Base-by-base conservation (phyloP, 2,113 vertebrate species). In the Chamaetylas fuelleborni region DNA sequence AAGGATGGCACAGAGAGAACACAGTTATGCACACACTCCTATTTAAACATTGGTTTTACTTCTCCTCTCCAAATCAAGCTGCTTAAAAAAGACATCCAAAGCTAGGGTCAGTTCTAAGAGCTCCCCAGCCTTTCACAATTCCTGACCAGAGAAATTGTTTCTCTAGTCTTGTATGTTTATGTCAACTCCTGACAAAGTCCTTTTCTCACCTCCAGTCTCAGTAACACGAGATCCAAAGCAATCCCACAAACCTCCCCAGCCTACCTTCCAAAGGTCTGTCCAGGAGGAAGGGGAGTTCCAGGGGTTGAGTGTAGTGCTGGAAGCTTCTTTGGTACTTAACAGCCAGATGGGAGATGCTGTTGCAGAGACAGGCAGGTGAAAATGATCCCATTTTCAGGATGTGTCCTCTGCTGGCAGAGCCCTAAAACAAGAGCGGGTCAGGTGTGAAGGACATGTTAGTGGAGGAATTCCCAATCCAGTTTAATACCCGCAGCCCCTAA, bases 401-500 rank as follows among this genome's bases (percentile, higher is more conserved):
- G 64, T 89, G 38, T 74, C 60, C 91, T 91, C 86, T 92, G 67
- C 92, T 78, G 61, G 50, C 14, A 13, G 78, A 96, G 92, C 81
- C 93, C 96, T 96, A 93, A 86, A 95, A 95, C 85, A 89, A 91
- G 62, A 71, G 85, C 43, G 71, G 98, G 98, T 98, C 97, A 98
- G 97, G 95, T 97, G 73, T 98, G 98, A 98, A 99, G 99, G 99
- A 97, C 99, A 97, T 95, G 92, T 95, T 96, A 86, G 82, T 94
- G 95, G 96, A 96, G 97, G 97, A 98, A 97, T 93, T 98, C 97
- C 97, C 97, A 98, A 98, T 98, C 98, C 98, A 98, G 92, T 97
- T 98, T 99, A 99, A 99, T 98, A 98, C 98, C 98, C 92, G 78
- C 97, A 98, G 98, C 86, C 96, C 94, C 96, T 99, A 99, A 99